These are phyloP conservation scores for Eulithis testata DNA, from an alignment of 2,888 invertebrate genomes.

Conservation along the genomic window DNA sequence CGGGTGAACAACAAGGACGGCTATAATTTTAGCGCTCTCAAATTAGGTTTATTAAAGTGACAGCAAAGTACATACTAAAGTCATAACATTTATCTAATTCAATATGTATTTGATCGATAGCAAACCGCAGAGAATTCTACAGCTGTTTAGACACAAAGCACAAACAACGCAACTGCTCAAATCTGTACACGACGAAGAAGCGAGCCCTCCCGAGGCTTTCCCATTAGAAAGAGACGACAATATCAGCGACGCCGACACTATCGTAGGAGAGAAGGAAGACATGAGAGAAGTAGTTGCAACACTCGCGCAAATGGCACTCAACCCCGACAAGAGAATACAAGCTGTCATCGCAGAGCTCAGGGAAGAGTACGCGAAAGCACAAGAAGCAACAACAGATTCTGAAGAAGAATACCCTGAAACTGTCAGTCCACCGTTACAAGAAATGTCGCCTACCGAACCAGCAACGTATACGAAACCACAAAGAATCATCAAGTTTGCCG, in stretches of 20 bases:
- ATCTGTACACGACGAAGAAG: constrained; percentile 51
- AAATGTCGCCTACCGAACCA: constrained; percentile 69
- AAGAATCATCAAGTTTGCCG: constrained; percentile 60
- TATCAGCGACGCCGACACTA: constrained; percentile 65
- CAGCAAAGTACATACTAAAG: too few species aligned
- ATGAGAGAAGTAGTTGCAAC: constrained; percentile 46
- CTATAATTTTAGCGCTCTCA: too few species aligned
- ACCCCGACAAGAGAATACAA: constrained; percentile 24
- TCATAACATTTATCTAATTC: too few species aligned
- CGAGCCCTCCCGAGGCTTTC: constrained; percentile 71
- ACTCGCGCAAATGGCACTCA: constrained; percentile 35
- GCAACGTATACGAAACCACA: constrained; percentile 67
- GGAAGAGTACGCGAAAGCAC: constrained; percentile 12
- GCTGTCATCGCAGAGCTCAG: constrained; percentile 17
- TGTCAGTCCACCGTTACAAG: constrained; percentile 75
- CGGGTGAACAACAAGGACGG: too few species aligned
- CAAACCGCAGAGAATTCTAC: constrained; percentile 68
- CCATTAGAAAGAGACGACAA: constrained; percentile 68
- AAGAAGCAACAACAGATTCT: constrained; percentile 10
- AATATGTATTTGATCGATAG: constrained; percentile 32
- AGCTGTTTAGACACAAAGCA: constrained; percentile 68
- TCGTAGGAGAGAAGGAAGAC: constrained; percentile 67
- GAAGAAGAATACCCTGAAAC: constrained; percentile 66
- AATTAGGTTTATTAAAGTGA: too few species aligned
- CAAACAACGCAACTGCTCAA: constrained; percentile 50